Evolutionary conservation across 1,140 invertebrate species (phyloP).

Genomic region (Hylaeus anthracinus): DNA sequence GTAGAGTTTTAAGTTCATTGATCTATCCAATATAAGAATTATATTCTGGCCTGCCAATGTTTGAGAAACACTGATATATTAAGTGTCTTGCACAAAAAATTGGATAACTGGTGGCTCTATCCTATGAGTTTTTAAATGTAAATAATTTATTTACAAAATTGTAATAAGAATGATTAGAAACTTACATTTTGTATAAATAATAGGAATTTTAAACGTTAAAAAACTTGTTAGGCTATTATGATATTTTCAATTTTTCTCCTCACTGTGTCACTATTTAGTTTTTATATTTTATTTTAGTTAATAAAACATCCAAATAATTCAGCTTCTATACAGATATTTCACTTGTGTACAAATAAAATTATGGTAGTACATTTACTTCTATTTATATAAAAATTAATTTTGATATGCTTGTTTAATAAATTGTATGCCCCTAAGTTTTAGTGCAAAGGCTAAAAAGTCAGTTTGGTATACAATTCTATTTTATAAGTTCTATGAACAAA

Average conservation of each 20-base stretch:
- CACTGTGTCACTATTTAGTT: neutral
- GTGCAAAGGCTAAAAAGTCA: neutral
- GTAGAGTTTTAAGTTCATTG: conserved; percentile 53
- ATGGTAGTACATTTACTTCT: neutral
- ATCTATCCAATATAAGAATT: conserved; percentile 51
- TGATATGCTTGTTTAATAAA: neutral
- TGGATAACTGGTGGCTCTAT: conserved; percentile 73
- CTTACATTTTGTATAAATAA: conserved; percentile 3
- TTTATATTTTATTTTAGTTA: neutral
- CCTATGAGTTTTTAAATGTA: conserved; percentile 42
- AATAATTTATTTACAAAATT: conserved; percentile 31
- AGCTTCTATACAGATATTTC: neutral
- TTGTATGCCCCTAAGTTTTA: neutral
- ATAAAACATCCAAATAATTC: neutral
- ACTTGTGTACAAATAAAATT: conserved; percentile 5
- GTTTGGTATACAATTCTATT: neutral
- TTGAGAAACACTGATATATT: conserved; percentile 78
- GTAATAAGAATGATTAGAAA: neutral
- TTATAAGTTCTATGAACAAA: neutral
- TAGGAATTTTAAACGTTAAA: neutral
- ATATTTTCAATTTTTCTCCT: conserved; percentile 2
- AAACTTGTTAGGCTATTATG: conserved; percentile 8
- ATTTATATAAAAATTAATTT: neutral
- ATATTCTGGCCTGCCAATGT: conserved; percentile 72
- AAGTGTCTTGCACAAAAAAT: conserved; percentile 55